Conservation (phyloP, 1,140 invertebrate species). For the Dendroctonus ponderosae region DNA sequence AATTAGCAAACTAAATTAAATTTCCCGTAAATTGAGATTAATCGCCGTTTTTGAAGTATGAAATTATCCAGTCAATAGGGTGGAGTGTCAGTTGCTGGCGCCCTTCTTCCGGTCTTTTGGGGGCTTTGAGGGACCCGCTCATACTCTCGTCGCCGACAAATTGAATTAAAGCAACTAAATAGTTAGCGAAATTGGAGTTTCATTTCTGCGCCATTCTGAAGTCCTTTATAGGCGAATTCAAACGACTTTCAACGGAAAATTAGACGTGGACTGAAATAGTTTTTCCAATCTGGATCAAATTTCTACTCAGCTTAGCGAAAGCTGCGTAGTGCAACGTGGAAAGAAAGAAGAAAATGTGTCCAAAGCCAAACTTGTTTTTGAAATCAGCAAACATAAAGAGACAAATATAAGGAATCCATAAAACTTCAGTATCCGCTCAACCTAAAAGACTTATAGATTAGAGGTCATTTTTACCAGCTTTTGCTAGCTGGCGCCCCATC, state of each 20-base stretch:
- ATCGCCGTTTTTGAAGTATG: slow-evolving; percentile 25
- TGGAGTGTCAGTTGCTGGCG: slow-evolving; percentile 2
- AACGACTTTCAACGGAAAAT: neutral
- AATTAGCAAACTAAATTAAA: slow-evolving; percentile 31
- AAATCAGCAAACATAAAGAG: too few relatives aligned
- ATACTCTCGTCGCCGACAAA: slow-evolving; percentile 4
- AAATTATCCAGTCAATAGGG: slow-evolving; percentile 18
- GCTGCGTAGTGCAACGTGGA: too few relatives aligned
- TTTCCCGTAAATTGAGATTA: slow-evolving; percentile 32
- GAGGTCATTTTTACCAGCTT: too few relatives aligned
- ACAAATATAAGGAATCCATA: too few relatives aligned
- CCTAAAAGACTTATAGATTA: too few relatives aligned
- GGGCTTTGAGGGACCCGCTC: neutral
- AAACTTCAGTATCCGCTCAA: too few relatives aligned
- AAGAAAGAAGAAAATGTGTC: too few relatives aligned
- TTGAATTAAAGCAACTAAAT: slow-evolving; percentile 13
- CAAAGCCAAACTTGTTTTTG: too few relatives aligned
- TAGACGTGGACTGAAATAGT: too few relatives aligned
- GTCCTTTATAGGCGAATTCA: neutral
- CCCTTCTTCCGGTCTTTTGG: neutral
- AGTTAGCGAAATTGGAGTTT: slow-evolving; percentile 12
- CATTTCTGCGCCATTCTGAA: neutral
- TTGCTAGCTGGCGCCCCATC: too few relatives aligned
- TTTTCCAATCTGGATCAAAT: too few relatives aligned
- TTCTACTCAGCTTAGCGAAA: too few relatives aligned